Conservation (phyloP, 1,140 invertebrate species). For the Augochlora pura region DNA sequence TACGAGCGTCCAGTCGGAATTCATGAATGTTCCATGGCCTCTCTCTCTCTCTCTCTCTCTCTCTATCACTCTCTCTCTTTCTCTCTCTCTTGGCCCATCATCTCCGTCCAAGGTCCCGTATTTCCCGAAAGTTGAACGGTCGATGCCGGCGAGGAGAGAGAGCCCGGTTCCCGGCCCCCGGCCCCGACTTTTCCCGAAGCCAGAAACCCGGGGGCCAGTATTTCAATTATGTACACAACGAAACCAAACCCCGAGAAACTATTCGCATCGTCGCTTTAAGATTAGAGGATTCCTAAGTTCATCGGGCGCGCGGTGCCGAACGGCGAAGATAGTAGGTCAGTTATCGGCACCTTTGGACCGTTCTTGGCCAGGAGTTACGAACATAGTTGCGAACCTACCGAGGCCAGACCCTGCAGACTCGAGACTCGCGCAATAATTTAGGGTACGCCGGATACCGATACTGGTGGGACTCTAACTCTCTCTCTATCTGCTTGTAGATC, state of each 20-base stretch:
- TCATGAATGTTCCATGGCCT: constrained; percentile 24
- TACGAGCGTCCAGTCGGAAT: constrained; percentile 22
- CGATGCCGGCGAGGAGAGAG: not conserved
- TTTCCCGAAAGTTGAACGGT: constrained; percentile 18
- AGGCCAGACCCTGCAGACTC: constrained; percentile 27
- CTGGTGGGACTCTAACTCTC: constrained; percentile 50
- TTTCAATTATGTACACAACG: constrained; percentile 43
- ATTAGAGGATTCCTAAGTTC: constrained; percentile 36
- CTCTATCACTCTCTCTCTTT: too few species aligned
- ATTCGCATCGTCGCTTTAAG: constrained; percentile 41
- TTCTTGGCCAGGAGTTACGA: constrained; percentile 56
- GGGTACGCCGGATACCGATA: constrained; percentile 56
- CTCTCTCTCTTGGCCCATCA: too few species aligned
- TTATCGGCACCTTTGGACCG: constrained; percentile 61
- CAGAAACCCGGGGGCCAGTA: constrained; percentile 16
- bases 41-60: too few species aligned
- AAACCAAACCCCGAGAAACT: constrained; percentile 13
- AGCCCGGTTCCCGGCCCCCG: not conserved
- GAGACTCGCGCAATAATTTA: constrained; percentile 62
- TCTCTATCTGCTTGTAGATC: not conserved
- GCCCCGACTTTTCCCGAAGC: constrained; percentile 10
- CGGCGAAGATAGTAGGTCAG: constrained; percentile 60
- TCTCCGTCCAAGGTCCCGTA: not conserved
- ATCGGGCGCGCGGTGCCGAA: constrained; percentile 24
- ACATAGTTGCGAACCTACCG: constrained; percentile 52